Evolutionary conservation across 2,888 invertebrate species (phyloP).

Genomic region (Noctua janthina): DNA sequence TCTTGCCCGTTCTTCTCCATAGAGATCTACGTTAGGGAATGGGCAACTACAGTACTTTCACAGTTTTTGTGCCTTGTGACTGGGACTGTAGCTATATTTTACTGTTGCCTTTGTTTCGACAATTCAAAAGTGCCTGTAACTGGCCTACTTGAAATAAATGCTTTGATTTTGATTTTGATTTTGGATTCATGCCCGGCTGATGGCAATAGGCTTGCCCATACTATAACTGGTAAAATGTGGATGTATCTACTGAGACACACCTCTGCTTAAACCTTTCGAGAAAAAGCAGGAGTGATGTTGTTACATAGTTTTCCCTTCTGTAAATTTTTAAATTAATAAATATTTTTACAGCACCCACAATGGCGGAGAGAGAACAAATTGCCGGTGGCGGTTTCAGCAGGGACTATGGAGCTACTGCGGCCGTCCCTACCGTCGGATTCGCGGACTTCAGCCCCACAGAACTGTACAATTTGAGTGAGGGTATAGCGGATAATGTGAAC

Average conservation of each 20-base stretch:
- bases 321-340: no score
- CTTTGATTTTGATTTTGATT: no score
- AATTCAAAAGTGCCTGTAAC: no score
- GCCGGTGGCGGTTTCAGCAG: conserved; percentile 79
- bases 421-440: conserved; percentile 93
- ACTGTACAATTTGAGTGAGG: conserved; percentile 94
- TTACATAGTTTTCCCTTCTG: background rate
- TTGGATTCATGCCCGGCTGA: background rate
- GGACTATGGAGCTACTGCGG: conserved; percentile 86
- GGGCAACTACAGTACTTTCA: no score
- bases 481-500: conserved; percentile 95
- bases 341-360: conserved; percentile 63
- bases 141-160: no score
- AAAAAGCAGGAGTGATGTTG: background rate
- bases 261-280: background rate
- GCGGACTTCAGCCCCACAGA: conserved; percentile 93
- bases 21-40: no score
- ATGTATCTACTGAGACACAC: background rate
- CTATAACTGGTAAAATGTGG: background rate
- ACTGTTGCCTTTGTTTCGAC: no score
- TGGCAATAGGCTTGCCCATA: background rate
- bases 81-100: no score
- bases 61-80: no score
- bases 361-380: conserved; percentile 86
- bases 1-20: no score